Evolutionary conservation across 2,113 vertebrate genomes (phyloP).

Genomic region (Corythornis madagascariensis): DNA sequence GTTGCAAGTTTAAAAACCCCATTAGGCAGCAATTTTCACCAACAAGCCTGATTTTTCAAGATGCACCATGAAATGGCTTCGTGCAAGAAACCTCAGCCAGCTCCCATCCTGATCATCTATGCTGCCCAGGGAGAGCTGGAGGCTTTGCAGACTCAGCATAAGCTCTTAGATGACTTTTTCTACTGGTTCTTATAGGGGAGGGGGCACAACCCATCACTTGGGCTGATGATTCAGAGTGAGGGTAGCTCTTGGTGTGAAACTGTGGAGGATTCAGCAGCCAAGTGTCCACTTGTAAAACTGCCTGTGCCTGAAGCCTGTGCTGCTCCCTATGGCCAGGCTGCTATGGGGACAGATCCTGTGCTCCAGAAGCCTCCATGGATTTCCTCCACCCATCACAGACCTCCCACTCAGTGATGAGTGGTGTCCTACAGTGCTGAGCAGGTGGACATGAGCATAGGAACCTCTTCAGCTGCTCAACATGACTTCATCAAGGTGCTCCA

Average conservation of each 20-base stretch:
- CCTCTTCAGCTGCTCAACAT: background rate
- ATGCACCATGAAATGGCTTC: background rate
- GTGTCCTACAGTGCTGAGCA: background rate
- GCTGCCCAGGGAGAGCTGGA: background rate
- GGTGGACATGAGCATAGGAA: background rate
- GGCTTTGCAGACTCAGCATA: fast-evolving
- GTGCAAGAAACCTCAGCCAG: background rate
- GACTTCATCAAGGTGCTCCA: background rate
- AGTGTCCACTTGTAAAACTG: fast-evolving
- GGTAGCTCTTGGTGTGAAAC: background rate
- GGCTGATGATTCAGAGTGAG: background rate
- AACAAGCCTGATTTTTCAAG: background rate
- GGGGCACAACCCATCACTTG: background rate
- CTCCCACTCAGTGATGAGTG: fast-evolving
- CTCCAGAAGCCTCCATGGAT: background rate
- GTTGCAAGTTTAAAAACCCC: background rate
- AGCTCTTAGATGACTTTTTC: background rate
- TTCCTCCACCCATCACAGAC: fast-evolving
- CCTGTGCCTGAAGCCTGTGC: background rate
- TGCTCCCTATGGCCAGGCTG: background rate
- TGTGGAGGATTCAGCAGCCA: background rate
- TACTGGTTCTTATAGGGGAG: background rate
- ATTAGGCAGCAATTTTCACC: background rate
- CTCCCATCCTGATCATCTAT: background rate
- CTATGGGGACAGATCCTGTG: background rate